Evolutionary conservation across 1,140 invertebrate genomes (phyloP), one percentile per base, ranked within the genome.

Genomic region (Drosophila willistoni): DNA sequence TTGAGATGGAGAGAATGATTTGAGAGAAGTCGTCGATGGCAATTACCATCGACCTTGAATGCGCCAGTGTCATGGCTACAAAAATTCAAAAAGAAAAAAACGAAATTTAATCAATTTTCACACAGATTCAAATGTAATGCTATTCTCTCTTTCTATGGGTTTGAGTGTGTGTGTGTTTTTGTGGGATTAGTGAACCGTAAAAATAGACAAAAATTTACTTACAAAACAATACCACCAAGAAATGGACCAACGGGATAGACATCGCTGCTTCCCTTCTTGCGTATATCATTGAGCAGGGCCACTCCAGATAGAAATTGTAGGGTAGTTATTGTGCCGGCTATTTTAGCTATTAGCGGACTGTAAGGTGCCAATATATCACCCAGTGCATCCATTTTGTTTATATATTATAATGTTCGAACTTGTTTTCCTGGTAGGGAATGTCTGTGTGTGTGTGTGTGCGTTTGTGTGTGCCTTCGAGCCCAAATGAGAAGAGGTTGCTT

Each of bases 161-260:
- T 4, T 47, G 9, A 19, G 13, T 47, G 19, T 63, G 39, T 29
- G 14, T 59, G 25, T 59, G 10, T 44, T 17, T 60, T 13, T 62
- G 41, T 62, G 65, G 71, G 59, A 19, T 54, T 64, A 79, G 61
- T 69, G 56, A 12, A 74, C 79, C 75, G 54, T 78, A 22, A 22
- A 51, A 19, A 51, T 64, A n/a, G 47, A 39, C 12, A 39, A 13
- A 39, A 4, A 13, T 12, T 22, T 56, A 89, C 85, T 89, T 77
- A 96, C 96, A 97, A 94, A 74, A 94, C 94, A 81, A 95, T 81
- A 92, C 96, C 96, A 47, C 96, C 96, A 44, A 96, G 77, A 92
- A 97, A 96, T 1, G 95, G 95, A 84, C 94, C 94, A 33, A 95
- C 92, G 59, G 94, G 94, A 64, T 94, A 93, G 69, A 94, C 94